These are phyloP conservation scores for Polyploca ridens DNA, from an alignment of 2,888 invertebrate genomes.

Conservation along the genomic window DNA sequence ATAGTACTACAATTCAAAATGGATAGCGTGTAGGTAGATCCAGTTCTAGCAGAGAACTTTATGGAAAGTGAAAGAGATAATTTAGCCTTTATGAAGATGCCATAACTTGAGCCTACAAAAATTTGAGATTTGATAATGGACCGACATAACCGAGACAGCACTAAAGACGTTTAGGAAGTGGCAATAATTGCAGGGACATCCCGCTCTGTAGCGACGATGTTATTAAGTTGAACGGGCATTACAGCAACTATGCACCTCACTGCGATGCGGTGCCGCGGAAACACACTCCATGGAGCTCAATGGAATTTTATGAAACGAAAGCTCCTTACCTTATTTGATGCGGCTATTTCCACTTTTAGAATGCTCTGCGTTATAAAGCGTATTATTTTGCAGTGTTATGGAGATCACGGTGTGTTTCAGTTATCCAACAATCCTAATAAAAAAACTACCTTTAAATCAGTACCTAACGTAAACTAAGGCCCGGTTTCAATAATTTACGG, in stretches of 20 bases:
- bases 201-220: conserved; percentile 51
- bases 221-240: conserved; percentile 61
- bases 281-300: conserved; percentile 25
- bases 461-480: no score
- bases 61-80: no score
- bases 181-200: conserved; percentile 68
- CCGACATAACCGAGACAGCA: conserved; percentile 26
- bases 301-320: conserved; percentile 43
- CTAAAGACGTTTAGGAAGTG: conserved; percentile 56
- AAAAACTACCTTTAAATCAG: no score
- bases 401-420: no score
- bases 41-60: no score
- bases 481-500: no score
- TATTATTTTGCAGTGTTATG: not conserved
- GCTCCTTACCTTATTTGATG: conserved; percentile 34
- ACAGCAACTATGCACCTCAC: conserved; percentile 46
- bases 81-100: no score
- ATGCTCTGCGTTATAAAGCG: not conserved
- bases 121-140: not conserved
- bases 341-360: conserved; percentile 20
- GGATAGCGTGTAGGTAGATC: no score
- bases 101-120: not conserved
- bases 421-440: no score
- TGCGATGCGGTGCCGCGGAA: conserved; percentile 29
- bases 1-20: no score